These are phyloP conservation scores for Andricus grossulariae DNA, from an alignment of 1,140 invertebrate species.

Conservation along the genomic window DNA sequence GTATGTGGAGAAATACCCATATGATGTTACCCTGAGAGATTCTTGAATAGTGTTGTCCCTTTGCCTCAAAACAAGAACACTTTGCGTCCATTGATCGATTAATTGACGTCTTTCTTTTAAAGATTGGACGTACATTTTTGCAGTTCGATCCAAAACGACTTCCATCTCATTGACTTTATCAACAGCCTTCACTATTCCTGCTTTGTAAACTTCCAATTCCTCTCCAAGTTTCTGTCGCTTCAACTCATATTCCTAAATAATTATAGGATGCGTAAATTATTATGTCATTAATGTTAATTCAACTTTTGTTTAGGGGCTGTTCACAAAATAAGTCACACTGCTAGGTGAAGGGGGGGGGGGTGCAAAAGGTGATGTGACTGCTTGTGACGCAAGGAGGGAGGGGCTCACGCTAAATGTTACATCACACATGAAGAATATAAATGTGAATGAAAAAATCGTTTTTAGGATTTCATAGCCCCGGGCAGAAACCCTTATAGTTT, in stretches of 20 bases:
- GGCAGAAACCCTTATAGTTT: too few species aligned
- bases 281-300: neutral
- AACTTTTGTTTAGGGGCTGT: neutral
- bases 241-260: constrained; percentile 70
- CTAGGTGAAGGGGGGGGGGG: too few species aligned
- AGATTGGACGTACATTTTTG: constrained; percentile 65
- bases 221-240: constrained; percentile 63
- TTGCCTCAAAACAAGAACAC: constrained; percentile 64
- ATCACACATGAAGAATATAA: too few species aligned
- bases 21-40: constrained; percentile 52
- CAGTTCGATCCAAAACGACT: constrained; percentile 66
- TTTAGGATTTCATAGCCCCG: too few species aligned
- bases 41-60: constrained; percentile 64
- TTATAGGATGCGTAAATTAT: constrained; percentile 33
- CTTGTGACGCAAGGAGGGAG: too few species aligned
- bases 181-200: constrained; percentile 58
- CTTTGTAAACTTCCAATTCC: constrained; percentile 60
- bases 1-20: too few species aligned
- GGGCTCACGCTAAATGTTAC: too few species aligned
- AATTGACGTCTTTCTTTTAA: constrained; percentile 68
- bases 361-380: too few species aligned
- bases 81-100: constrained; percentile 71
- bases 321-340: too few species aligned
- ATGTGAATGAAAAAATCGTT: too few species aligned
- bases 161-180: constrained; percentile 67